Conservation (phyloP, 1,140 invertebrate species). For the Polypedilum pembai region DNA sequence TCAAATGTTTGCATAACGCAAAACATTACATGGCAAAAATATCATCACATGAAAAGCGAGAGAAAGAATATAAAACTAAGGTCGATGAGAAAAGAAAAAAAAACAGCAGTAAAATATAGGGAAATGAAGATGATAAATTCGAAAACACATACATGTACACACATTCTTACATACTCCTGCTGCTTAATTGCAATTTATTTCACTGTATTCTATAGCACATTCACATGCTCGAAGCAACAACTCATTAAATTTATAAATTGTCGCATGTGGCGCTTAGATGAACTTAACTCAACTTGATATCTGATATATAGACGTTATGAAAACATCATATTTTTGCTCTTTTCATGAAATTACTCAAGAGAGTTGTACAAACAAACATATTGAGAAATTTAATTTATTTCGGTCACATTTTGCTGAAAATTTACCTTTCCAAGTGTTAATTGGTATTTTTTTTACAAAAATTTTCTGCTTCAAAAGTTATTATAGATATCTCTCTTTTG, state of each 20-base stretch:
- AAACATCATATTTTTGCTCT: no score
- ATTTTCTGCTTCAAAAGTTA: not conserved
- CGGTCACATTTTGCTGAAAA: not conserved
- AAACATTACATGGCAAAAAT: not conserved
- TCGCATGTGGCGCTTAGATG: not conserved
- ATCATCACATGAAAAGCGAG: not conserved
- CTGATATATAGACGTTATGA: not conserved
- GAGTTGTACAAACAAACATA: no score
- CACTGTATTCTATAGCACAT: not conserved
- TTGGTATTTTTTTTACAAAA: not conserved
- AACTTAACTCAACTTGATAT: constrained; percentile 12
- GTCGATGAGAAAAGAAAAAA: not conserved
- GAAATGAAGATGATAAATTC: no score
- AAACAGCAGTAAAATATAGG: no score
- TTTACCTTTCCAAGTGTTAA: not conserved
- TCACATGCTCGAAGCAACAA: not conserved
- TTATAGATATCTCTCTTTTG: not conserved
- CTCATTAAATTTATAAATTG: not conserved
- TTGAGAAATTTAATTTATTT: not conserved
- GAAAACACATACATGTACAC: no score
- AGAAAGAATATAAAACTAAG: not conserved
- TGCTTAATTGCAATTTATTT: not conserved
- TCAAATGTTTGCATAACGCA: not conserved
- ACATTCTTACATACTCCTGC: not conserved
- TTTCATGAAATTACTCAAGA: no score